A percentile compares a stretch with the other conserved stretches of the same genome.
Evolutionary conservation across 2,113 vertebrate genomes (phyloP).

Genomic region (Nymphicus hollandicus): DNA sequence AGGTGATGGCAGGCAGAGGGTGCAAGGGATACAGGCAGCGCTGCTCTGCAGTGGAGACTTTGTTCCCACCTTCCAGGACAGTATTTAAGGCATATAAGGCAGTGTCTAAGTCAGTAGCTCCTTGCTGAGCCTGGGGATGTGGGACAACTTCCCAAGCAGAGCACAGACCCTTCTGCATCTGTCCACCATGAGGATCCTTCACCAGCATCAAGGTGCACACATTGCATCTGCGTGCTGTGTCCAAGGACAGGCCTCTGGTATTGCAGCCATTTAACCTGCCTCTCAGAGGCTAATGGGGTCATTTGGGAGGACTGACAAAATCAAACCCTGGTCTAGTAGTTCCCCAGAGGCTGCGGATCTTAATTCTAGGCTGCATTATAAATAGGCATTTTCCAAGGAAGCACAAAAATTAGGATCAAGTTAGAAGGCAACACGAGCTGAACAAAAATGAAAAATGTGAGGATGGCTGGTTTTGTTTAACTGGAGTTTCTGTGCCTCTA

Average conservation of each 20-base stretch:
- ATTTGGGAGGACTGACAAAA: not conserved
- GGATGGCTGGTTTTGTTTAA: not conserved
- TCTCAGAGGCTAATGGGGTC: not conserved
- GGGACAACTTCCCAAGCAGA: not conserved
- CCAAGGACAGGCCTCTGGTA: not conserved
- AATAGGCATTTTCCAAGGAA: not conserved
- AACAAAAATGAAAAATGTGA: not conserved
- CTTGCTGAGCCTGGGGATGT: fast-evolving
- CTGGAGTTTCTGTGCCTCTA: not conserved
- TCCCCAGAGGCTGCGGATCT: not conserved
- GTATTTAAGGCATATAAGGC: not conserved
- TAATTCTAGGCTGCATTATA: not conserved
- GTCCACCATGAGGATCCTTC: fast-evolving
- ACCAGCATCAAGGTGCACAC: fast-evolving
- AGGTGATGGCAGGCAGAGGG: not conserved
- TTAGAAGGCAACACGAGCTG: not conserved
- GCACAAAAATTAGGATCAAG: not conserved
- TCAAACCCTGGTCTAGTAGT: not conserved
- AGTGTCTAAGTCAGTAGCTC: not conserved
- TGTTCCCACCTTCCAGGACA: not conserved
- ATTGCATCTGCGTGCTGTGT: fast-evolving
- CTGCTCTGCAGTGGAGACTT: fast-evolving
- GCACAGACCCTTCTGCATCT: not conserved
- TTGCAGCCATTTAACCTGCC: not conserved
- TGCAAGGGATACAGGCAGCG: not conserved